Base-by-base conservation (phyloP, 2,888 invertebrate genomes). In the Nomada goodeniana region DNA sequence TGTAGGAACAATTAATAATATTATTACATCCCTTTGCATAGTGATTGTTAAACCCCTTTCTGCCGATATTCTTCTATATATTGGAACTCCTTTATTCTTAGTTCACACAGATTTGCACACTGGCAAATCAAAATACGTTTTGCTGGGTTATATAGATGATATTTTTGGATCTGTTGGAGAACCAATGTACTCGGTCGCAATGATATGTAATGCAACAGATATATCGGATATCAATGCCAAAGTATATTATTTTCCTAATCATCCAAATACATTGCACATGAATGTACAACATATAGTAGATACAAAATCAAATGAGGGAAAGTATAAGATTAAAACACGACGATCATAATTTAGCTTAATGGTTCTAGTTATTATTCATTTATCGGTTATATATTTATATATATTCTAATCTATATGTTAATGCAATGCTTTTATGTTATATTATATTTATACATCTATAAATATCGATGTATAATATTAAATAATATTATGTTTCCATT, bases 101-200 rank as follows among this genome's bases (percentile, higher is more conserved):
- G 57, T 23, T 23, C 7, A 18, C 52, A 53, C 26, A 47, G 52
- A 74, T 57, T 11, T 23, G 13, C 10, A 76, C n/a, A 52, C 59
- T 29, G 11, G 0, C 13, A 23, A 55, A 18, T 50, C 15, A 52
- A 55, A 76, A 57, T 82, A 67, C 26, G 23, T n/a, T 63, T 53
- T 76, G n/a, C 42, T 88, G 20, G 85, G 88, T 11, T 60, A 77
- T 7, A 80, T 88, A 44, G 83, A 88, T 26, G 88, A 88, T 71
- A 77, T 87, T 67, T 86, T 88, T 75, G 85, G 83, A 26, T 68
- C 80, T n/a, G 59, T 87, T 44, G 55, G n/a, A 9, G 75, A 77
- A 53, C 84, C 88, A 47, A 82, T 82, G 74, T 88, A 88, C 53
- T 80, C 79, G 7, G 71, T 82, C 23, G 18, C 10, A 26, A 59